Percentiles rank a stretch among this genome's conserved stretches.
These are phyloP conservation scores for Sciaenops ocellatus DNA, from an alignment of 2,797 vertebrate species.

Conservation along the genomic window DNA sequence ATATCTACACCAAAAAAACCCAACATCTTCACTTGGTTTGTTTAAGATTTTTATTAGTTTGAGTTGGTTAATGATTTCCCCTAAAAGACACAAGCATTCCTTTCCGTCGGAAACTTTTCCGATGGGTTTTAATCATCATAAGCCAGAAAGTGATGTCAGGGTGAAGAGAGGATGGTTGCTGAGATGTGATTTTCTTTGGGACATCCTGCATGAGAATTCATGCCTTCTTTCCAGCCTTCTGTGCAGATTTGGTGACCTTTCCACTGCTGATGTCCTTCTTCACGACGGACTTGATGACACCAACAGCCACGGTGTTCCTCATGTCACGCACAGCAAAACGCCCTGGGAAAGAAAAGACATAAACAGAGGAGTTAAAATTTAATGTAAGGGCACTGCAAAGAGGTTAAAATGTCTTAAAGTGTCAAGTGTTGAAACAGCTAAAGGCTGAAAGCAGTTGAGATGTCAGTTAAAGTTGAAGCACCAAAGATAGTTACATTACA, in stretches of 20 bases:
- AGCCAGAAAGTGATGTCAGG: slow-evolving; percentile 74
- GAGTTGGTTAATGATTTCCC: slow-evolving; percentile 15
- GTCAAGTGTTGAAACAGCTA: too few relatives aligned
- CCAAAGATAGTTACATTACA: background rate
- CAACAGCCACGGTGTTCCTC: slow-evolving; percentile 88
- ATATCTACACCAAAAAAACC: background rate
- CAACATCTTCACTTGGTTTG: slow-evolving; percentile 33
- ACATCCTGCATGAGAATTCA: slow-evolving; percentile 75
- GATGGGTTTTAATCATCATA: slow-evolving; percentile 85
- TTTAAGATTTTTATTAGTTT: slow-evolving; percentile 30
- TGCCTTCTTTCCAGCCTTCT: slow-evolving; percentile 81
- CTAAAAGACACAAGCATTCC: slow-evolving; percentile 61
- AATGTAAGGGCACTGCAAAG: too few relatives aligned
- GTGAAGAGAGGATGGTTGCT: slow-evolving; percentile 29
- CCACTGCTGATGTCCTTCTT: slow-evolving; percentile 69
- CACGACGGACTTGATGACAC: slow-evolving; percentile 82
- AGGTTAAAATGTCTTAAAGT: too few relatives aligned
- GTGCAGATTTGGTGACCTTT: slow-evolving; percentile 84
- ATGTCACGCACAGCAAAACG: slow-evolving; percentile 85
- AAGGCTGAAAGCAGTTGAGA: background rate
- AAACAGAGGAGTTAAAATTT: too few relatives aligned
- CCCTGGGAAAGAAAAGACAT: slow-evolving; percentile 60
- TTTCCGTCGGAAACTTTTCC: slow-evolving; percentile 88
- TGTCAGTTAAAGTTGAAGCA: background rate
- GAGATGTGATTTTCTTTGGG: slow-evolving; percentile 34